Conservation (phyloP, 2,797 vertebrate genomes). For the Emydoidea blandingii region DNA sequence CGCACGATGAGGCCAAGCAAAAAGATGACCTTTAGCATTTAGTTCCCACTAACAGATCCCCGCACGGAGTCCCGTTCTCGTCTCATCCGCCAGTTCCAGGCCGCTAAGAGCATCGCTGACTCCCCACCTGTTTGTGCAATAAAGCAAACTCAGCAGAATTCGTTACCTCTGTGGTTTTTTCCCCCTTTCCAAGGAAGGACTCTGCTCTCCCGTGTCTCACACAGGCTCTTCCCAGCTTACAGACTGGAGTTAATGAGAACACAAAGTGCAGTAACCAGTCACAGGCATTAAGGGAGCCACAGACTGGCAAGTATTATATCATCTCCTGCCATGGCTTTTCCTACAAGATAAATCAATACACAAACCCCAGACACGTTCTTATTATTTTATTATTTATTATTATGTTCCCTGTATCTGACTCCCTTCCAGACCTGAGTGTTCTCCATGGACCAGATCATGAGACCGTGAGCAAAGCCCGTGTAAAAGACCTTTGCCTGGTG, state of each 20-base stretch:
- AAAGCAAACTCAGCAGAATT: conserved; percentile 53
- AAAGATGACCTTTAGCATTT: not conserved
- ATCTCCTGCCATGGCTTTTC: not conserved
- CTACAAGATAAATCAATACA: not conserved
- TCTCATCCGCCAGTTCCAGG: not conserved
- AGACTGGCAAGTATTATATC: not conserved
- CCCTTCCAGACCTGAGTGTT: not conserved
- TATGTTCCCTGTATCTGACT: not conserved
- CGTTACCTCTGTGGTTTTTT: not conserved
- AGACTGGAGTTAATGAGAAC: not conserved
- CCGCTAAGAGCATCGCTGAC: not conserved
- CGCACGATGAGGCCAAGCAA: fast-evolving
- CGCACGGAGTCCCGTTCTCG: fast-evolving
- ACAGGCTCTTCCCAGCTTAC: no score
- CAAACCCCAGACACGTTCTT: no score
- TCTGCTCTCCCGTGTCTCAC: not conserved
- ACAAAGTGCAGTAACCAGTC: not conserved
- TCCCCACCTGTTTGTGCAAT: conserved; percentile 44
- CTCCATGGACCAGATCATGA: not conserved
- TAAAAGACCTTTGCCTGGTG: not conserved
- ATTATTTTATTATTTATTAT: no score
- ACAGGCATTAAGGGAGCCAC: not conserved
- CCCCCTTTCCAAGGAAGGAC: not conserved
- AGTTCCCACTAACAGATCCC: fast-evolving
- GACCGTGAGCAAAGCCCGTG: not conserved